A percentile compares a stretch with the other conserved stretches of the same genome.
Evolutionary conservation across 2,797 vertebrate species (phyloP).

Genomic region (Liparis tanakae): DNA sequence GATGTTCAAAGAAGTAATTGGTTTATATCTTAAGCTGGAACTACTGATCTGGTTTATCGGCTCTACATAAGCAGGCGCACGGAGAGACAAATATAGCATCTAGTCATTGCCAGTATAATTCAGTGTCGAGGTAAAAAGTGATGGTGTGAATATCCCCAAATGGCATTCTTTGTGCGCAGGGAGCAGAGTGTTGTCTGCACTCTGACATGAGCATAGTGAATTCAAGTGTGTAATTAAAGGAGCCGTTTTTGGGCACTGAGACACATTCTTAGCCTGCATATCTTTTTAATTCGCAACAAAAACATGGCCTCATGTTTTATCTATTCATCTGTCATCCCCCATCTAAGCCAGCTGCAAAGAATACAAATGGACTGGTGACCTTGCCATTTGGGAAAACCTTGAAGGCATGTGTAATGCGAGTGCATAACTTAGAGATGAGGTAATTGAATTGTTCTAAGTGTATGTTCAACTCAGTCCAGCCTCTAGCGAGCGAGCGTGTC

Average conservation of each 20-base stretch:
- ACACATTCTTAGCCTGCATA: slow-evolving; percentile 49
- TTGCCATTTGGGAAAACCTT: slow-evolving; percentile 70
- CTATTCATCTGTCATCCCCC: slow-evolving; percentile 61
- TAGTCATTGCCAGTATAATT: slow-evolving; percentile 8
- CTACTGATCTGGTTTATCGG: slow-evolving; percentile 8
- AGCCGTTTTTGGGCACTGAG: slow-evolving; percentile 48
- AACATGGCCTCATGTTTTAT: slow-evolving; percentile 53
- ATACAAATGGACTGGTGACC: slow-evolving; percentile 68
- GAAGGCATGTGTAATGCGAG: slow-evolving; percentile 69
- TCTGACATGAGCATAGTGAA: slow-evolving; percentile 51
- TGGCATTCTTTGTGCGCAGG: slow-evolving; percentile 44
- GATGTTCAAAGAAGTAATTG: slow-evolving; percentile 7
- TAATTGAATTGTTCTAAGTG: slow-evolving; percentile 75
- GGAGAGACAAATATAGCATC: slow-evolving; percentile 13
- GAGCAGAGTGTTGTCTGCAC: slow-evolving; percentile 56
- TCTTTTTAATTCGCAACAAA: slow-evolving; percentile 61
- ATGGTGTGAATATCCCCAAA: slow-evolving; percentile 36
- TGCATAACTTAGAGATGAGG: slow-evolving; percentile 72
- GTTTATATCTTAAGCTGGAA: neutral
- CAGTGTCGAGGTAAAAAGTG: slow-evolving; percentile 42
- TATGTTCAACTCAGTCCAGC: slow-evolving; percentile 55
- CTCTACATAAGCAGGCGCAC: slow-evolving; percentile 8
- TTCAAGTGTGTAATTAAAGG: slow-evolving; percentile 61
- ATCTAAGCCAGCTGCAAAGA: slow-evolving; percentile 65
- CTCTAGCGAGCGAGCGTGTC: slow-evolving; percentile 32